phyloP scores from a whole-genome alignment of 2,113 vertebrate genomes.

The mouse (Mus musculus) region GRCm39 chr3:75781001-75781500 shows the following conservation, averaged over 20 bases:
- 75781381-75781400: neutral
- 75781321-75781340: neutral
- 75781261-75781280: neutral
- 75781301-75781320: conserved; percentile 32
- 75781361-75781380: neutral
- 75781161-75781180: neutral
- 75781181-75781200: conserved; percentile 27
- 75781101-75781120: conserved; percentile 62
- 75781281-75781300: neutral
- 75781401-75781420: neutral
- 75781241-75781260: neutral
- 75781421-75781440: neutral
- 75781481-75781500: neutral
- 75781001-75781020: conserved; percentile 82
- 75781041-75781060: conserved; percentile 53
- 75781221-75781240: neutral
- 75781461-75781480: neutral
- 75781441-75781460: neutral
- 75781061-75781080: conserved; percentile 71
- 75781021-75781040: conserved; percentile 81
- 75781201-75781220: neutral
- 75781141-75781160: conserved; percentile 28
- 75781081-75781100: conserved; percentile 74
- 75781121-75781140: conserved; percentile 46
- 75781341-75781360: neutral